A percentile compares a stretch with the other conserved stretches of the same genome.
phyloP scores from a whole-genome alignment of 2,113 vertebrate species.

The Callipepla californica region DNA sequence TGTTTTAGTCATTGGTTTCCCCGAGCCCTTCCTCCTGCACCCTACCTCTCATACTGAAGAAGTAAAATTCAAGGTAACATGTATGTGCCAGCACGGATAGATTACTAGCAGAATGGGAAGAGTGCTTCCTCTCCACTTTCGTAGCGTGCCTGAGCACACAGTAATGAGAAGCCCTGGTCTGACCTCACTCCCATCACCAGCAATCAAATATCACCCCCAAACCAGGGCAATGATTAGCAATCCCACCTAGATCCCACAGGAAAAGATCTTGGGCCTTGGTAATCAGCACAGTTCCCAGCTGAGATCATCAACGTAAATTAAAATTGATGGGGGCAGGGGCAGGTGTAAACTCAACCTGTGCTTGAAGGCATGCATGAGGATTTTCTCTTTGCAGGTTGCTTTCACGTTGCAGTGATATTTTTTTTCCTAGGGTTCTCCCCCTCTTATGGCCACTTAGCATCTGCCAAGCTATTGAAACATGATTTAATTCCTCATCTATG shows the following conservation, averaged over 20 bases:
- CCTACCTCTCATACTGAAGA: accelerated
- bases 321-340: not conserved
- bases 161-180: not conserved
- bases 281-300: not conserved
- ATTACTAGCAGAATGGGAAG: not conserved
- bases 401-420: not conserved
- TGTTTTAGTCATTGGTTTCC: not conserved
- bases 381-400: not conserved
- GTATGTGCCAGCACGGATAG: not conserved
- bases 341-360: not conserved
- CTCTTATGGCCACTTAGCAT: not conserved
- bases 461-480: constrained; percentile 27
- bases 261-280: not conserved
- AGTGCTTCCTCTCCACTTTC: not conserved
- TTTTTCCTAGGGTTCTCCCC: not conserved
- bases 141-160: not conserved
- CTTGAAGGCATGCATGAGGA: accelerated
- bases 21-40: not conserved
- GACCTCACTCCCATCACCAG: not conserved
- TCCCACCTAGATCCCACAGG: not conserved
- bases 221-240: not conserved
- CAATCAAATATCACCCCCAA: not conserved
- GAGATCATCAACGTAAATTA: not conserved
- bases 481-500: constrained; percentile 22
- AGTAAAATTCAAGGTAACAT: not conserved